Evolutionary conservation across 1,140 invertebrate genomes (phyloP), one percentile per base, ranked within the genome.

Genomic region (Panagrolaimus sp.): DNA sequence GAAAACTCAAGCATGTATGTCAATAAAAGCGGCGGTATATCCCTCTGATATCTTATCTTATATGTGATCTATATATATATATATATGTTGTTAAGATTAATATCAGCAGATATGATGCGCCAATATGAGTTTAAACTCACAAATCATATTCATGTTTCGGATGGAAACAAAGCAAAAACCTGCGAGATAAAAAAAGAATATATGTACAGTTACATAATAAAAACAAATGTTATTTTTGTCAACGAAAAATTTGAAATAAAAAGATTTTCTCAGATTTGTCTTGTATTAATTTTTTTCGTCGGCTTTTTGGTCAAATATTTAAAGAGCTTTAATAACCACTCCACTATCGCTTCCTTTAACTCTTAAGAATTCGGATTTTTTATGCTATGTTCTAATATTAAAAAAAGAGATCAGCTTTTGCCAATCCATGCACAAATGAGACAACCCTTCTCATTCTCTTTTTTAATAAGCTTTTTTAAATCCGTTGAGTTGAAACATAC

Each of bases 261-360:
- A 38, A 38, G 31, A 38, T 38, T 38, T 38, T 38, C 31, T 38
- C 31, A 38, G 31, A 38, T 38, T 38, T 38, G 31, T 38, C 31
- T 38, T 38, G 7, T 38, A 4, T 4, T 4, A 4, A 38, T 38
- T 38, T 38, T 38, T 38, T 38, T 38, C 31, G 31, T 38, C 31
- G 51, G 51, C 20, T 27, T 57, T 27, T 27, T 57, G 51, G 20
- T 27, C 13, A 5, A 57, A 25, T n/a, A 27, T 57, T 57, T 57
- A 27, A 20, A 20, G 20, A 14, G 20, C 27, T 57, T 57, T 57
- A 1, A 27, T 25, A 20, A 57, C 20, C 51, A 57, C 51, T 57
- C 27, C n/a, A 57, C 11, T 57, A 20, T 27, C 51, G 51, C 51
- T 57, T 57, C 51, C 51, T 57, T 57, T 57, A 20, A 57, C n/a